These are phyloP conservation scores for Sapayoa aenigma DNA, from an alignment of 2,113 vertebrate species.

Conservation along the genomic window DNA sequence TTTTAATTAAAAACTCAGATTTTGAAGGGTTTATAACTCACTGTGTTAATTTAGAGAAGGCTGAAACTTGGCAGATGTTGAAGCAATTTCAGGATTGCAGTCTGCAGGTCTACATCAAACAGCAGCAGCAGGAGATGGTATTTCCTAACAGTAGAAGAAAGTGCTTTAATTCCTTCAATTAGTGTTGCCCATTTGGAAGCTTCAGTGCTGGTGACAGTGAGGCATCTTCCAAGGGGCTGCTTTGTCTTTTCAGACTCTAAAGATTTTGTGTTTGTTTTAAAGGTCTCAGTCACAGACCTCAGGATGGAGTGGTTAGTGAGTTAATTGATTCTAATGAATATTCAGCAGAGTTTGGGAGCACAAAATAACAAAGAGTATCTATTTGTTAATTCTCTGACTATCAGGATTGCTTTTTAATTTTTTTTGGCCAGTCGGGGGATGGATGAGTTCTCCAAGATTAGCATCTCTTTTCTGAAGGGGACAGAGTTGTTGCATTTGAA, in stretches of 20 bases:
- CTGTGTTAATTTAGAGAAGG: background rate
- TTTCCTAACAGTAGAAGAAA: background rate
- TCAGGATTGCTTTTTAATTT: background rate
- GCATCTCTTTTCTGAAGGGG: fast-evolving
- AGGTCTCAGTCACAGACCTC: background rate
- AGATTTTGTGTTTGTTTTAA: background rate
- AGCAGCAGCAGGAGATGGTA: background rate
- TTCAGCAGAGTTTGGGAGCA: background rate
- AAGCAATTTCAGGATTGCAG: background rate
- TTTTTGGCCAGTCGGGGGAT: background rate
- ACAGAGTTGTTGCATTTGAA: background rate
- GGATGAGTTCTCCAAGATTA: background rate
- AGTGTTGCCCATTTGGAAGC: background rate
- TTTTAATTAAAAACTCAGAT: background rate
- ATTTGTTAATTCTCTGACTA: background rate
- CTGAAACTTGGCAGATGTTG: background rate
- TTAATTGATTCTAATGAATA: background rate
- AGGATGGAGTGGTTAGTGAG: background rate
- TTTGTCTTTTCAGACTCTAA: background rate
- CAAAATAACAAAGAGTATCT: background rate
- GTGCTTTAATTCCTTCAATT: background rate
- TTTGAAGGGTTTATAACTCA: conserved; percentile 21
- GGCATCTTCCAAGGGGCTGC: background rate
- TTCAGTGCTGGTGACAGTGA: background rate
- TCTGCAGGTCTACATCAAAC: background rate